Conservation (phyloP, 53 echinoderm and acorn worm genomes). For the Stichopus horrens region DNA sequence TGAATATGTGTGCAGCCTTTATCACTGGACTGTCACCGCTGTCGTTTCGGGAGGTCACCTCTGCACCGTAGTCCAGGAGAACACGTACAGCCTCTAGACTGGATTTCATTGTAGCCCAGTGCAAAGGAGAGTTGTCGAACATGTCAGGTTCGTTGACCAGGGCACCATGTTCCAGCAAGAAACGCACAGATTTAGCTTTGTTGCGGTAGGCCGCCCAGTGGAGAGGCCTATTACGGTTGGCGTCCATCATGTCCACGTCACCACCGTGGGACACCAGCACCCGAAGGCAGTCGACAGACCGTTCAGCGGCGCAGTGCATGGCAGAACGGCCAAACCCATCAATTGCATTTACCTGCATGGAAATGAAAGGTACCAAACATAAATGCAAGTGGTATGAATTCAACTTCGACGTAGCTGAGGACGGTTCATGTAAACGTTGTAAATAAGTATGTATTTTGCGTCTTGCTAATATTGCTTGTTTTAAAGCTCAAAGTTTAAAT, state of each 20-base stretch:
- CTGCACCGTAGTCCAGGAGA: conserved; percentile 85
- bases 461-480: too few relatives aligned
- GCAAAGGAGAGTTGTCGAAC: conserved; percentile 84
- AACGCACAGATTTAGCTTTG: conserved; percentile 63
- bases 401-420: too few relatives aligned
- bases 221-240: conserved; percentile 76
- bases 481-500: too few relatives aligned
- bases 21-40: conserved; percentile 62
- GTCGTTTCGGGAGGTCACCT: conserved; percentile 63
- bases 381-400: too few relatives aligned
- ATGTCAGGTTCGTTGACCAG: conserved; percentile 68
- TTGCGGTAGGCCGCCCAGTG: conserved; percentile 98
- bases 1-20: conserved; percentile 65
- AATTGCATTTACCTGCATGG: conserved; percentile 74
- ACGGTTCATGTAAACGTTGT: too few relatives aligned
- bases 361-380: background rate
- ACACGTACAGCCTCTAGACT: conserved; percentile 75
- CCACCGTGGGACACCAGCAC: conserved; percentile 70
- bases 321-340: conserved; percentile 89
- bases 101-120: conserved; percentile 85
- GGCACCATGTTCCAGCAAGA: conserved; percentile 69
- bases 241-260: conserved; percentile 69
- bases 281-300: conserved; percentile 64
- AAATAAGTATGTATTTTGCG: too few relatives aligned
- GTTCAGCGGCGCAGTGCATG: conserved; percentile 90